Base-by-base conservation (phyloP, 2,113 vertebrate genomes). In the Embiotoca jacksoni region DNA sequence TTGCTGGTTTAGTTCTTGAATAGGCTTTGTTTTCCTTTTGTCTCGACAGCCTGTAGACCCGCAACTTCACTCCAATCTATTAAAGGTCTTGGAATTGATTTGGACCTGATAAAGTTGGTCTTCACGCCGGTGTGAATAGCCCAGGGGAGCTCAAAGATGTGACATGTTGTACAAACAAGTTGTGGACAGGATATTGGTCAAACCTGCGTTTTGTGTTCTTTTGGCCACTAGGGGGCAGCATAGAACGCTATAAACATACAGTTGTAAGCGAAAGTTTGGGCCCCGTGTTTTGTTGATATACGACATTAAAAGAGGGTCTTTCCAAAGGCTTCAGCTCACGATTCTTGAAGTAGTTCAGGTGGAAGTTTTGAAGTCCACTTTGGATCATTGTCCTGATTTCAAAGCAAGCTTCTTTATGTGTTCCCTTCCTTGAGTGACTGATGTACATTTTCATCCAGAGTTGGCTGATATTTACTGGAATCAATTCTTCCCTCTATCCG, bases 21-120 rank as follows among this genome's bases (percentile, higher is more conserved):
- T n/a, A 44, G 14, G 23, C 35, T 50, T 75, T 52, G 52, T 49
- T 49, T 49, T 74, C 39, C 32, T 23, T 64, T 64, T 15, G 60
- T 56, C 39, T 74, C 50, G 16, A 16, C 39, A 6, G 6, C 32
- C 14, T 56, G 56, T 64, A 56, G 44, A 64, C 11, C 11, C n/a
- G 53, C 9, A 52, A 10, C 35, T 35, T 67, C 54, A 67, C 65
- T 75, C 62, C 7, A 36, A 56, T 75, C 53, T 49, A 49, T 65
- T 36, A 57, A 15, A 9, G 10, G n/a, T 41, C 36, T 37, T 16
- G 14, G 52, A 46, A 75, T 65, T 65, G 72, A 75, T 65, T 37
- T 57, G 41, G 33, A 31, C 32, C 47, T n/a, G 14, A 31, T 63
- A 47, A 56, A 74, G 35, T 31, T 64, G 37, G 13, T 57, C 32